A percentile compares a stretch with the other conserved stretches of the same genome.
These are phyloP conservation scores for Frankliniella intonsa DNA, from an alignment of 2,888 invertebrate species.

Conservation along the genomic window DNA sequence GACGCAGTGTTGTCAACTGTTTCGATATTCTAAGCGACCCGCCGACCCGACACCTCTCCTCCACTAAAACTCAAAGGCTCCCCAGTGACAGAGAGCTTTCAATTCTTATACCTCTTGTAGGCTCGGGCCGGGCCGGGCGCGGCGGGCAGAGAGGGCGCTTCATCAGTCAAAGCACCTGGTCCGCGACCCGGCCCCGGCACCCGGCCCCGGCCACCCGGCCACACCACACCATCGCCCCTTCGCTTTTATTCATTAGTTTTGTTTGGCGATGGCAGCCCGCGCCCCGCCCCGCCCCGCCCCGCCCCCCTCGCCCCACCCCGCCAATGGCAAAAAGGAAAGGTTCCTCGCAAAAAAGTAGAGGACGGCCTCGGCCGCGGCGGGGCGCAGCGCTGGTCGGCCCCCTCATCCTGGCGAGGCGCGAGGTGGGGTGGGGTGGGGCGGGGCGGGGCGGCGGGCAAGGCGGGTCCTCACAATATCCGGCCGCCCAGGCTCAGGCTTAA, in stretches of 20 bases:
- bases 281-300: not conserved
- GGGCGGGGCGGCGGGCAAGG: not conserved
- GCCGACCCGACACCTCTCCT: too few species aligned
- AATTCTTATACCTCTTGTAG: too few species aligned
- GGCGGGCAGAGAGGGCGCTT: too few species aligned
- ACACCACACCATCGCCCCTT: conserved; percentile 32
- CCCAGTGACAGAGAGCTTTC: too few species aligned
- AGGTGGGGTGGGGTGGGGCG: conserved; percentile 1
- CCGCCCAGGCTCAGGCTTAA: too few species aligned
- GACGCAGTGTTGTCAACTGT: too few species aligned
- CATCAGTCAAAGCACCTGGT: too few species aligned
- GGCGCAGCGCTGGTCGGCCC: not conserved
- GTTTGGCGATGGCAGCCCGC: not conserved
- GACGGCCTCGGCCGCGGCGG: not conserved
- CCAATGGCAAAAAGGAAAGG: not conserved
- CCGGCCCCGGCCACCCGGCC: conserved; percentile 42
- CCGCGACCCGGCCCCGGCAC: not conserved
- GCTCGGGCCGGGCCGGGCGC: too few species aligned
- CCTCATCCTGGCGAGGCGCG: not conserved
- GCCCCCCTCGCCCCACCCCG: conserved; percentile 7
- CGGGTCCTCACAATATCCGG: too few species aligned
- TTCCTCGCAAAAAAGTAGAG: not conserved
- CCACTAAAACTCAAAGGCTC: too few species aligned
- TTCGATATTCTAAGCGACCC: too few species aligned
- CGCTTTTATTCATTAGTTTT: conserved; percentile 16